A percentile compares a stretch with the other conserved stretches of the same genome.
Evolutionary conservation across 2,888 invertebrate genomes (phyloP).

Genomic region (Brachyptera risi): DNA sequence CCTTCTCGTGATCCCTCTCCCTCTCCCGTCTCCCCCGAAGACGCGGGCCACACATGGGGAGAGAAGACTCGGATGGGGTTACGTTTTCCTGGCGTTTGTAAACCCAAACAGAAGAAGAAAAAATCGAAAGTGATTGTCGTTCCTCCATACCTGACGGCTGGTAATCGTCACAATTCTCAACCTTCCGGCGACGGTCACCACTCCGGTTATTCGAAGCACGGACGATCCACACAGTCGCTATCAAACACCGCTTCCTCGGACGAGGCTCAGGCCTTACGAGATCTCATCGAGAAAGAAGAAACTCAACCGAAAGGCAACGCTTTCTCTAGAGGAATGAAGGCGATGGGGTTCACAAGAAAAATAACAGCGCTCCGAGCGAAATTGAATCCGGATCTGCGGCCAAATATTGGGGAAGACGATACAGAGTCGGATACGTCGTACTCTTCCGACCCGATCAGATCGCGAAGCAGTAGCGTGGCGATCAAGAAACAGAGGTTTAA

Average conservation of each 20-base stretch:
- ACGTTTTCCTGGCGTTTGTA: slow-evolving; percentile 23
- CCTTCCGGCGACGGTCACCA: not conserved
- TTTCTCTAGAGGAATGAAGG: slow-evolving; percentile 56
- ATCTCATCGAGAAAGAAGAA: slow-evolving; percentile 54
- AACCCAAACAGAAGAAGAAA: slow-evolving; percentile 22
- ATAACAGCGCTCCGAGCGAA: slow-evolving; percentile 57
- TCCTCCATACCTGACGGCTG: slow-evolving; percentile 22
- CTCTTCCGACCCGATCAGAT: slow-evolving; percentile 48
- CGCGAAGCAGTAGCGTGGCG: slow-evolving; percentile 41
- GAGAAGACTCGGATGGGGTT: slow-evolving; percentile 21
- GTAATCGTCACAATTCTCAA: not conserved
- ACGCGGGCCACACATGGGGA: not conserved
- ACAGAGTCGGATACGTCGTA: slow-evolving; percentile 43
- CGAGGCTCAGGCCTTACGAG: slow-evolving; percentile 10
- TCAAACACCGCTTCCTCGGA: not conserved
- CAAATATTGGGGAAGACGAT: slow-evolving; percentile 51
- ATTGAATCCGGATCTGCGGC: slow-evolving; percentile 47
- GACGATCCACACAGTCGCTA: slow-evolving; percentile 11
- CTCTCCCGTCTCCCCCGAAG: slow-evolving; percentile 7
- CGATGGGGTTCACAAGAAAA: slow-evolving; percentile 60
- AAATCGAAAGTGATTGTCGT: slow-evolving; percentile 24
- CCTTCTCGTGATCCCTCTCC: slow-evolving; percentile 24
- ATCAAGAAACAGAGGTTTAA: slow-evolving; percentile 35
- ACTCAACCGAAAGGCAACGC: slow-evolving; percentile 49
- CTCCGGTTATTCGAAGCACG: not conserved